phyloP scores from a whole-genome alignment of 2,888 invertebrate species.

The Dicranocentrus wangi region DNA sequence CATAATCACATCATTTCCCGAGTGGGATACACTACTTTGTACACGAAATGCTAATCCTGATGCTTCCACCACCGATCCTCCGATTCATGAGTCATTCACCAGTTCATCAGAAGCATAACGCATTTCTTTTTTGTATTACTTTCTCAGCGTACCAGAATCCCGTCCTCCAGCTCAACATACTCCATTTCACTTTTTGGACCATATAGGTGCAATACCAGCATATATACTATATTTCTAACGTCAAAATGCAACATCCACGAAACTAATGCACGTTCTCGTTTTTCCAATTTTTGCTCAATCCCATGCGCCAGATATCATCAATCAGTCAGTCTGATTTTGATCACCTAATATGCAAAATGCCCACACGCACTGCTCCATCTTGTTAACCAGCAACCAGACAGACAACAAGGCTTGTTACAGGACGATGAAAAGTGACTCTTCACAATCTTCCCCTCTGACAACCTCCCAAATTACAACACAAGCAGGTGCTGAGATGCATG shows the following conservation, averaged over 20 bases:
- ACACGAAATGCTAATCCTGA: constrained; percentile 39
- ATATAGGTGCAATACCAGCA: too few relatives aligned
- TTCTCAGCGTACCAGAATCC: background rate
- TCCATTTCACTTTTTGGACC: background rate
- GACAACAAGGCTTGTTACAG: too few relatives aligned
- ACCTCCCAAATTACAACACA: too few relatives aligned
- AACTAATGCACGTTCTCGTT: constrained; percentile 18
- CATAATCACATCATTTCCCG: constrained; percentile 72
- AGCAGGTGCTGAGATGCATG: too few relatives aligned
- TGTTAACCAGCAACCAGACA: too few relatives aligned
- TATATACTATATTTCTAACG: too few relatives aligned
- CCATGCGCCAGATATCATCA: constrained; percentile 31
- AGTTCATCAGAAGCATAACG: too few relatives aligned
- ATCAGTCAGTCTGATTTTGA: constrained; percentile 2
- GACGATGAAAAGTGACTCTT: too few relatives aligned
- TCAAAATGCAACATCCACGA: too few relatives aligned
- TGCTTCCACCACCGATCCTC: constrained; percentile 31
- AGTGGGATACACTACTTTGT: constrained; percentile 68
- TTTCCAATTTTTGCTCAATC: constrained; percentile 28
- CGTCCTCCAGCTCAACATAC: background rate
- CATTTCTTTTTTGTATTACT: too few relatives aligned
- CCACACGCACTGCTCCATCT: constrained; percentile 17
- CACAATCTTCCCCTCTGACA: too few relatives aligned
- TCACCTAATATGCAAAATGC: constrained; percentile 19
- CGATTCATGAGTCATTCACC: constrained; percentile 56